Conservation (phyloP, 30 jellyfish, hydroid and myxozoan species). For the Aurelia aurita complex sp. Pacific region DNA sequence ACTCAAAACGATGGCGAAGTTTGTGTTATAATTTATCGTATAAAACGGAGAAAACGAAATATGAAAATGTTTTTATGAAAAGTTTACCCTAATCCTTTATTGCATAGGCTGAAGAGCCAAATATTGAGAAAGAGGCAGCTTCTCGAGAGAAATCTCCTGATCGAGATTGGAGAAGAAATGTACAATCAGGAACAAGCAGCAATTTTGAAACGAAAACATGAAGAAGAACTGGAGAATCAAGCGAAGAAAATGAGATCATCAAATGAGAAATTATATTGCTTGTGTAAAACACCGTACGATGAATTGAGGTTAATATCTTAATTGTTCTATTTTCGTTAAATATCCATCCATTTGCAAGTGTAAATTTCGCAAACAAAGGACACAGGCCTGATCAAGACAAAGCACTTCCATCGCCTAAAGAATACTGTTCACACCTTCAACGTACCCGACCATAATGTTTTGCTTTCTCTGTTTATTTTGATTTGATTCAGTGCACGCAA, state of each 20-base stretch:
- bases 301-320: slow-evolving; percentile 68
- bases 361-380: no score
- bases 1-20: no score
- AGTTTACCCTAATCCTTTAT: background rate
- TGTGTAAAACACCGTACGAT: slow-evolving; percentile 94
- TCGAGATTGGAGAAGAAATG: slow-evolving; percentile 66
- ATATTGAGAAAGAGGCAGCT: slow-evolving; percentile 65
- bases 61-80: no score
- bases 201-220: slow-evolving; percentile 48
- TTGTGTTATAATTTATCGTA: no score
- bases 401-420: no score
- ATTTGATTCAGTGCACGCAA: no score
- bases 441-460: no score
- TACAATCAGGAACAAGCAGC: slow-evolving; percentile 28
- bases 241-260: slow-evolving; percentile 14
- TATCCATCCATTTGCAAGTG: no score
- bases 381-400: no score
- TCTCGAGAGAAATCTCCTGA: slow-evolving; percentile 49
- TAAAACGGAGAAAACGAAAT: no score
- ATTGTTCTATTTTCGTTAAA: background rate
- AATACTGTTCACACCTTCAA: no score
- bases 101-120: slow-evolving; percentile 44
- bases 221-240: slow-evolving; percentile 20
- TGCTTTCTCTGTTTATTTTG: no score
- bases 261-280: slow-evolving; percentile 76